Conservation (phyloP, 2,113 vertebrate species). For the Phylloscopus whistleri region DNA sequence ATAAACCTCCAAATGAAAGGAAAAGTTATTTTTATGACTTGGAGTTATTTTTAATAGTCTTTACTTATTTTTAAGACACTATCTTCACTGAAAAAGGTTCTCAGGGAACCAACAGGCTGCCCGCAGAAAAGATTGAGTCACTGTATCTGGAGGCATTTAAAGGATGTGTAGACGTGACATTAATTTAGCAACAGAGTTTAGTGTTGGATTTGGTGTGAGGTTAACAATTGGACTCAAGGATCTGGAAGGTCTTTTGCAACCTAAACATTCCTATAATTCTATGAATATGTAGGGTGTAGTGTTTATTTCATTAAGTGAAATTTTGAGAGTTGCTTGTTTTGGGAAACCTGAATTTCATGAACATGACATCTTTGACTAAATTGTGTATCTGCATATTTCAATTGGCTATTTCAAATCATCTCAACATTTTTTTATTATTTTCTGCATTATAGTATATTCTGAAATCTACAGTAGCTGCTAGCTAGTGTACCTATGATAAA, state of each 20-base stretch:
- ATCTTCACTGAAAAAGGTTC: neutral
- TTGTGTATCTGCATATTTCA: neutral
- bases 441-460: neutral
- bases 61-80: neutral
- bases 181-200: neutral
- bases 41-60: neutral
- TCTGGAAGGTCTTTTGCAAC: neutral
- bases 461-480: neutral
- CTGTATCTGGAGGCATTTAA: neutral
- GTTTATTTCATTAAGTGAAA: neutral
- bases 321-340: neutral
- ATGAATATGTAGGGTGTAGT: neutral
- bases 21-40: neutral
- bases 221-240: rapidly evolving
- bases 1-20: neutral
- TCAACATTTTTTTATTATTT: neutral
- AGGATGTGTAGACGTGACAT: neutral
- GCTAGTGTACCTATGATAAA: neutral
- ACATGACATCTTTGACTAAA: neutral
- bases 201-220: neutral
- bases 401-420: neutral
- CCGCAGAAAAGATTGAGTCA: neutral
- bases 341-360: neutral
- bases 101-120: neutral
- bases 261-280: neutral